Conservation (phyloP, 2,113 vertebrate genomes). For the Rhinolophus ferrumequinum region DNA sequence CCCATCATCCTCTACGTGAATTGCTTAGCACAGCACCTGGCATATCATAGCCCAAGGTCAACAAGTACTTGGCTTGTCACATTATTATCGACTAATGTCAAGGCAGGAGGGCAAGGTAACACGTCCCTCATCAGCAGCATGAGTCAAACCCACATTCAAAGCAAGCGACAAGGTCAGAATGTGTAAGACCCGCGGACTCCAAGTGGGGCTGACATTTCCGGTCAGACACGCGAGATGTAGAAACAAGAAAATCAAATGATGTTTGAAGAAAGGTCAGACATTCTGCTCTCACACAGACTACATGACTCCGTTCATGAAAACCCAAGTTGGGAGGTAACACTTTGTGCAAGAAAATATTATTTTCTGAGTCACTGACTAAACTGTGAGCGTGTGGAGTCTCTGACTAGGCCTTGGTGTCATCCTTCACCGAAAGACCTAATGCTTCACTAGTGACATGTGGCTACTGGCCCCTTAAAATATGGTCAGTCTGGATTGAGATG, state of each 20-base stretch:
- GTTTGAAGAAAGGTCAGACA: background rate
- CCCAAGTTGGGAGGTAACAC: background rate
- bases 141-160: background rate
- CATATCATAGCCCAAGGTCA: background rate
- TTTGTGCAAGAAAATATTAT: background rate
- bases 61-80: background rate
- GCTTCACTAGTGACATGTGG: background rate
- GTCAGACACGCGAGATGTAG: background rate
- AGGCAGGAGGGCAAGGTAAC: background rate
- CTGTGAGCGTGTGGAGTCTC: background rate
- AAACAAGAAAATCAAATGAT: background rate
- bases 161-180: background rate
- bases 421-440: background rate
- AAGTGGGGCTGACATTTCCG: background rate
- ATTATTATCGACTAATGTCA: background rate
- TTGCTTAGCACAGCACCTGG: background rate
- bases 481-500: background rate
- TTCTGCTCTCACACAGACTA: background rate
- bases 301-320: background rate
- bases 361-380: background rate
- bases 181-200: rapidly evolving
- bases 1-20: background rate
- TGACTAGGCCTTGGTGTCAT: background rate
- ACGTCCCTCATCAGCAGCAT: background rate
- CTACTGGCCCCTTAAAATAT: background rate